These are phyloP conservation scores for Falco naumanni DNA, from an alignment of 2,797 vertebrate genomes.

Conservation along the genomic window DNA sequence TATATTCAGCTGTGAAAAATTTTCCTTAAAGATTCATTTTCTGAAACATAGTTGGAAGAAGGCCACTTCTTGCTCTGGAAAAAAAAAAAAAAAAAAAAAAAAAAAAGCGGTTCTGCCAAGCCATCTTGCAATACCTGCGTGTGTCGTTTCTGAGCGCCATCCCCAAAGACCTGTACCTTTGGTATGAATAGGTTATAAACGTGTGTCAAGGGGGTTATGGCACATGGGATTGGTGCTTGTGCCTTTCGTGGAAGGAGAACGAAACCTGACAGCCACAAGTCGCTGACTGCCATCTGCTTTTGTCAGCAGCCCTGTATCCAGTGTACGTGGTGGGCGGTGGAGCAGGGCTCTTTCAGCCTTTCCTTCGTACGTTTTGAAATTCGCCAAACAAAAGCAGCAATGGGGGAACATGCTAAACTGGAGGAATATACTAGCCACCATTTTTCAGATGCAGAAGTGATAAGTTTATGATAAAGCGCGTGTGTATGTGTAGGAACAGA, in stretches of 20 bases:
- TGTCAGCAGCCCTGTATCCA: background rate
- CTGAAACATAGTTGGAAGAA: background rate
- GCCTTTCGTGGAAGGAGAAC: background rate
- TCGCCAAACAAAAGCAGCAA: background rate
- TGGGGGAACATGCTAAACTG: background rate
- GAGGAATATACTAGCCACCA: background rate
- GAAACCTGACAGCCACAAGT: background rate
- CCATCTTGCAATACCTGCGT: fast-evolving
- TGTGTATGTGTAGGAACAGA: background rate
- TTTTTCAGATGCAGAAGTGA: background rate
- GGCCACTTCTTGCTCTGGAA: background rate
- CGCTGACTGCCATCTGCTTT: background rate
- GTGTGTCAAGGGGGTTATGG: background rate
- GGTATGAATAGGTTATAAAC: background rate
- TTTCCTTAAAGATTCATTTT: background rate
- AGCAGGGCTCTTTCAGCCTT: background rate
- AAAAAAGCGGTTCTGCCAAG: background rate
- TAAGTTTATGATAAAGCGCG: background rate
- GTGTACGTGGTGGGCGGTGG: background rate
- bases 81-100: background rate
- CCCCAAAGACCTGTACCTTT: background rate
- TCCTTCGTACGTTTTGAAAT: background rate
- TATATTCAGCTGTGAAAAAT: background rate
- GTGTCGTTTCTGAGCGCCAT: background rate
- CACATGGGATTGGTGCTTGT: background rate